Evolutionary conservation across 2,888 invertebrate species (phyloP), one percentile per base, ranked within the genome.

Genomic region (Tenthredo notha): DNA sequence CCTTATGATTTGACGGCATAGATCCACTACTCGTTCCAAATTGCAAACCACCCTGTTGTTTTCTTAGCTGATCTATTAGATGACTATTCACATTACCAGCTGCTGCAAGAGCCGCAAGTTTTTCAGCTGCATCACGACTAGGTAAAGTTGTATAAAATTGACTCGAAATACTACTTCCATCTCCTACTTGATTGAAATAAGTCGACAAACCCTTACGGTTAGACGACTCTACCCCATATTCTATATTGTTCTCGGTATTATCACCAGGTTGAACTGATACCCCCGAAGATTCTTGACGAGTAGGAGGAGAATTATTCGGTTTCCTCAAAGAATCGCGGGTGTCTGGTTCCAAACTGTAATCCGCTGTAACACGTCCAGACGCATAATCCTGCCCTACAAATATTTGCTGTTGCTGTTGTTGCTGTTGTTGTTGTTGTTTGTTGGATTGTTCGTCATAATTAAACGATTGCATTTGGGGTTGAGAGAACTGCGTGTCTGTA

Each of bases 101-200:
- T 82, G 95, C 95, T 86, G 96, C 95, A 1, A 95, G 93, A 85
- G 95, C 94, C 0, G 95, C 95, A 85, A 96, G 90, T 50, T 95
- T 95, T 77, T 96, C 95, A 15, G 95, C 95, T 0, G 95, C 95
- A 91, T 96, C 95, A 37, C 95, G 94, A 87, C 95, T 96, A 18
- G 96, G 96, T 47, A 96, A 92, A 0, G 95, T 95, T 0, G 96
- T 94, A 88, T 95, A 96, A 87, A 95, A 92, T 72, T 90, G 90
- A 21, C 88, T 88, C 0, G 91, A 87, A 5, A 90, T 83, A 54
- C 86, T 88, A 15, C 87, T 89, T 29, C 50, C 65, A 90, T 93
- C 94, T 25, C 94, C 94, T 0, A 94, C 92, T 89, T 95, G 94
- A 9, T 94, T 94, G 84, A 94, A 94, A 86, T 94, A 95, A 67